phyloP scores from a whole-genome alignment of 2,113 vertebrate genomes.

The Calypte anna region DNA sequence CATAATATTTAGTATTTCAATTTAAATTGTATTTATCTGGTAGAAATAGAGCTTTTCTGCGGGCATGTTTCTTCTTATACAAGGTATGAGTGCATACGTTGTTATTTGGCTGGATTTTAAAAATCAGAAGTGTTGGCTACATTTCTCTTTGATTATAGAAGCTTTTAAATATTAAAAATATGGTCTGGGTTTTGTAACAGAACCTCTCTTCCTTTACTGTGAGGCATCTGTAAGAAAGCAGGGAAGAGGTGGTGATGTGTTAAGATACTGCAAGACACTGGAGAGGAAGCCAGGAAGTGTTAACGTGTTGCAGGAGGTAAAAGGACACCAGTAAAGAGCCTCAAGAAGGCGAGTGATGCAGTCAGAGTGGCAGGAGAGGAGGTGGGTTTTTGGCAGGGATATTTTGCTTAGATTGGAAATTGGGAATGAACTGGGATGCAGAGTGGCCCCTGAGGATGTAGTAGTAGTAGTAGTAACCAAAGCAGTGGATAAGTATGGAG shows the following conservation, averaged over 20 bases:
- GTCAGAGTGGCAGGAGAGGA: neutral
- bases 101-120: slow-evolving; percentile 11
- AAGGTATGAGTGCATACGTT: neutral
- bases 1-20: neutral
- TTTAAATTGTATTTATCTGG: neutral
- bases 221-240: neutral
- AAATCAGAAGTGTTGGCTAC: neutral
- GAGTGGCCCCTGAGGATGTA: neutral
- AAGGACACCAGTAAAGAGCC: neutral
- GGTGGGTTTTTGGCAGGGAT: neutral
- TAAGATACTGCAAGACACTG: neutral
- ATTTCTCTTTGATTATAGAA: slow-evolving; percentile 1
- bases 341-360: neutral
- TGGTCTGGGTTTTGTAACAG: slow-evolving; percentile 1
- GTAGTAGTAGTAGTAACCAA: neutral
- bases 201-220: neutral
- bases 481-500: neutral
- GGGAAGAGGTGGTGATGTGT: slow-evolving; percentile 2
- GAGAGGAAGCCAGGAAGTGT: neutral
- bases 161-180: neutral
- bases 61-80: neutral
- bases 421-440: neutral
- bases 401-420: neutral
- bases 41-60: neutral
- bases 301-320: neutral